phyloP scores from a whole-genome alignment of 2,113 vertebrate species.

The Dicentrarchus labrax region DNA sequence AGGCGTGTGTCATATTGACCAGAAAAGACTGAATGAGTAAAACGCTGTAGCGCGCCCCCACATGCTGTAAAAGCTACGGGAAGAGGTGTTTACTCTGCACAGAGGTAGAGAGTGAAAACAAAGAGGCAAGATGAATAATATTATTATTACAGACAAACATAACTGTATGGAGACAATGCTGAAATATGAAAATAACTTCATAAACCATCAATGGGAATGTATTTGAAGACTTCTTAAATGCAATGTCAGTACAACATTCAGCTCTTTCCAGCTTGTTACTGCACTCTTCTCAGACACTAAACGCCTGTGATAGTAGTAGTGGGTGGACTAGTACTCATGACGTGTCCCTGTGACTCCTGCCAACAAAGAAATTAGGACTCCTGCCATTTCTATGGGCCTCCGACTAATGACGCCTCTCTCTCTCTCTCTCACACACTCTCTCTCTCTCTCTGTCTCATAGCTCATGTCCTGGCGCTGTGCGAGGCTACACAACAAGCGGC shows the following conservation, averaged over 20 bases:
- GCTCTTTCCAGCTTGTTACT: not conserved
- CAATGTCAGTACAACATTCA: not conserved
- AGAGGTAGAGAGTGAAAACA: not conserved
- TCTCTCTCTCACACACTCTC: slow-evolving; percentile 23
- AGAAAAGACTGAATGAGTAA: not conserved
- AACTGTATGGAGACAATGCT: not conserved
- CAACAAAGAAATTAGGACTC: slow-evolving; percentile 67
- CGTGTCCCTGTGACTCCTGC: slow-evolving; percentile 56
- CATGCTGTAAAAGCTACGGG: not conserved
- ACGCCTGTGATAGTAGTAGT: slow-evolving; percentile 50
- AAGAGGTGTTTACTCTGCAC: not conserved
- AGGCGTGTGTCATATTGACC: not conserved
- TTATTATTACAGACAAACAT: not conserved
- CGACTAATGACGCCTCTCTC: slow-evolving; percentile 50
- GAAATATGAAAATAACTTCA: not conserved
- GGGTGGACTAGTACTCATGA: slow-evolving; percentile 45
- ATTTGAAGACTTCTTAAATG: not conserved
- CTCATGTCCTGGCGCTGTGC: slow-evolving; percentile 54
- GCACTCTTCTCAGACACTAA: slow-evolving; percentile 1
- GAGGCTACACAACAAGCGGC: slow-evolving; percentile 33
- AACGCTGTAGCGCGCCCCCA: not conserved
- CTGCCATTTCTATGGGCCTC: slow-evolving; percentile 62
- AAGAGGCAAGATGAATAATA: not conserved
- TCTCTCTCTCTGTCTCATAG: not conserved
- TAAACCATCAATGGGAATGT: not conserved